Conservation (phyloP, 2,113 vertebrate genomes). For the Caretta caretta region DNA sequence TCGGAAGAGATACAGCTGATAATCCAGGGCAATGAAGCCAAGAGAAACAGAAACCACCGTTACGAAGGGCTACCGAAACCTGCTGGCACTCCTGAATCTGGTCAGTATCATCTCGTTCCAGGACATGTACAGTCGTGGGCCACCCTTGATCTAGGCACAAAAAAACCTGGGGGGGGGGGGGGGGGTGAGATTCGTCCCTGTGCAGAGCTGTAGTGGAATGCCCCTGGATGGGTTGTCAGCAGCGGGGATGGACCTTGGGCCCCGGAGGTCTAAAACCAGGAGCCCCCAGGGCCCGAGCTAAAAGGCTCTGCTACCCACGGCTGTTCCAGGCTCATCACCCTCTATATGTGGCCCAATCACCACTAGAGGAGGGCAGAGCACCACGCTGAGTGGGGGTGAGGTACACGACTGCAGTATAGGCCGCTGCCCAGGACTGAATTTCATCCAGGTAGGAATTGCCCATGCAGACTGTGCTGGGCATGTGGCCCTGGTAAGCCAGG, state of each 20-base stretch:
- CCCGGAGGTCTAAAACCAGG: neutral
- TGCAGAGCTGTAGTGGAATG: fast-evolving
- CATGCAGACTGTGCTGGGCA: too few relatives aligned
- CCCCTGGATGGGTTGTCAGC: neutral
- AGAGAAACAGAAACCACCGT: neutral
- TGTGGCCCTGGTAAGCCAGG: neutral
- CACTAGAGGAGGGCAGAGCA: neutral
- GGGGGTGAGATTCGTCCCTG: fast-evolving
- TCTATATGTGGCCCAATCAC: neutral
- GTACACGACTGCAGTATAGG: neutral
- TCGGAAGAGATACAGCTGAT: conserved; percentile 13
- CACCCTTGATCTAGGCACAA: fast-evolving
- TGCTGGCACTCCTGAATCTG: fast-evolving
- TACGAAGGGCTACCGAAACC: fast-evolving
- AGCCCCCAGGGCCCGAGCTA: neutral
- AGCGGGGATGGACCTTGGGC: neutral
- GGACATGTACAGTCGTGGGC: fast-evolving
- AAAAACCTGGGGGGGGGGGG: fast-evolving
- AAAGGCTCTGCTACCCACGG: neutral
- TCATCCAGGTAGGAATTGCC: neutral
- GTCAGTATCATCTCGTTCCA: conserved; percentile 34
- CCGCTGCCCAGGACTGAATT: neutral
- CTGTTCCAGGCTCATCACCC: neutral
- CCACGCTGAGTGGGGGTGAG: neutral
- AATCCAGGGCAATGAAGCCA: conserved; percentile 9